Conservation (phyloP, 2,888 invertebrate genomes). For the Ischnus inquisitorius region DNA sequence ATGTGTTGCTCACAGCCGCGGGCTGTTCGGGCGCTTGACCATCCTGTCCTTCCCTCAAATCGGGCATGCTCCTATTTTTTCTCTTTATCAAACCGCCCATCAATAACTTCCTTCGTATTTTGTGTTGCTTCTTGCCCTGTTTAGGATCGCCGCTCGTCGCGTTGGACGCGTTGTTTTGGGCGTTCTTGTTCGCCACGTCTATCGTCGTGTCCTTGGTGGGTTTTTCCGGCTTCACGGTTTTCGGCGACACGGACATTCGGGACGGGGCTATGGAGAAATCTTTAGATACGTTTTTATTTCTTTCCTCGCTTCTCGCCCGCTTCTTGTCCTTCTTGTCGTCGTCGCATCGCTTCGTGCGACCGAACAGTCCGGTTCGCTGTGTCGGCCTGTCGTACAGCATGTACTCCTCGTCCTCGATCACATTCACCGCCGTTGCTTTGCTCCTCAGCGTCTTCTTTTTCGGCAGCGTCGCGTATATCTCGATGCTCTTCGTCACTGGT, state of each 20-base stretch:
- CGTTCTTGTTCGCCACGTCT: conserved; percentile 86
- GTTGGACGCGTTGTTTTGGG: conserved; percentile 48
- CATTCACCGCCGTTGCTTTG: conserved; percentile 88
- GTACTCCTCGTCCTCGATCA: conserved; percentile 91
- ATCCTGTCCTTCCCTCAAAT: conserved; percentile 93
- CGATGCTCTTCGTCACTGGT: conserved; percentile 89
- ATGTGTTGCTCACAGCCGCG: conserved; percentile 81
- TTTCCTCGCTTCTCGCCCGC: conserved; percentile 93
- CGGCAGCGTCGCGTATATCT: conserved; percentile 96
- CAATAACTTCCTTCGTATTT: conserved; percentile 93
- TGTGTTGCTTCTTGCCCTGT: conserved; percentile 95
- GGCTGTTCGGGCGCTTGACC: conserved; percentile 83
- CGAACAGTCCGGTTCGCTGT: conserved; percentile 90
- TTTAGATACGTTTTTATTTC: conserved; percentile 91
- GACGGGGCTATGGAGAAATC: conserved; percentile 91
- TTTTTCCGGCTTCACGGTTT: conserved; percentile 84
- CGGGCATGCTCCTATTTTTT: conserved; percentile 97
- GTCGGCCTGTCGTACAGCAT: conserved; percentile 89
- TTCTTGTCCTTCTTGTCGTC: conserved; percentile 90
- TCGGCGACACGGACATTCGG: conserved; percentile 77
- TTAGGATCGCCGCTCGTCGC: conserved; percentile 87
- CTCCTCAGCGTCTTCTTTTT: conserved; percentile 92
- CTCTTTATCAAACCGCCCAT: conserved; percentile 96
- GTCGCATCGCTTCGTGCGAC: conserved; percentile 90
- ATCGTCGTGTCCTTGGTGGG: conserved; percentile 82